phyloP scores from a whole-genome alignment of 2,113 vertebrate genomes.

The Cephalopterus ornatus region DNA sequence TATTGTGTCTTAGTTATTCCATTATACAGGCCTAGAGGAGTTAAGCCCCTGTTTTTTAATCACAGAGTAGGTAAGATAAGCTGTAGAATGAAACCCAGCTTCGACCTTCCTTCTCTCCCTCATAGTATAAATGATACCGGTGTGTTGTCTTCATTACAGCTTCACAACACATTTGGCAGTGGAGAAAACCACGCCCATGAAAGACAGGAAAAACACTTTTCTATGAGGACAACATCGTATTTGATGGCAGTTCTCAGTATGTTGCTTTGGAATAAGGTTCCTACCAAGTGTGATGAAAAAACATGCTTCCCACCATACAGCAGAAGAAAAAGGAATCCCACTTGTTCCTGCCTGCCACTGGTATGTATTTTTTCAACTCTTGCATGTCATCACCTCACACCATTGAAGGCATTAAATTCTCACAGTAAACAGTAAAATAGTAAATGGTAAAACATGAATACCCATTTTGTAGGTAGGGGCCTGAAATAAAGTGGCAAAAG shows the following conservation, averaged over 20 bases:
- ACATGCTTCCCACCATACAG: not conserved
- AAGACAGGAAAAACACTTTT: not conserved
- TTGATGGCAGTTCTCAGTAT: not conserved
- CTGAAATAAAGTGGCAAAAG: not conserved
- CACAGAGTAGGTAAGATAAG: not conserved
- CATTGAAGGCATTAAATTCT: not conserved
- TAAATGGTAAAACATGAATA: not conserved
- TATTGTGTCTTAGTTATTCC: not conserved
- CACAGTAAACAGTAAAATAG: not conserved
- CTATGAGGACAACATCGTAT: fast-evolving
- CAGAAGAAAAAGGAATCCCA: not conserved
- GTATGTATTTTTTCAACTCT: not conserved
- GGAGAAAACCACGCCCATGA: not conserved
- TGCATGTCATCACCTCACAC: not conserved
- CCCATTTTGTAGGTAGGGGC: not conserved
- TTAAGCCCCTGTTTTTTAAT: not conserved
- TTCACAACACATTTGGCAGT: not conserved
- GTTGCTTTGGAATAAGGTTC: not conserved
- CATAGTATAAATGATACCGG: not conserved
- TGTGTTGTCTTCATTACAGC: not conserved
- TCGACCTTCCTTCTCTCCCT: not conserved
- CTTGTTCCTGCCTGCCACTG: not conserved
- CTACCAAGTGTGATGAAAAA: not conserved
- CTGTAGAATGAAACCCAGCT: not conserved
- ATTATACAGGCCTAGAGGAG: not conserved